Evolutionary conservation across 2,888 invertebrate species (phyloP).

Genomic region (Elysia crispata): DNA sequence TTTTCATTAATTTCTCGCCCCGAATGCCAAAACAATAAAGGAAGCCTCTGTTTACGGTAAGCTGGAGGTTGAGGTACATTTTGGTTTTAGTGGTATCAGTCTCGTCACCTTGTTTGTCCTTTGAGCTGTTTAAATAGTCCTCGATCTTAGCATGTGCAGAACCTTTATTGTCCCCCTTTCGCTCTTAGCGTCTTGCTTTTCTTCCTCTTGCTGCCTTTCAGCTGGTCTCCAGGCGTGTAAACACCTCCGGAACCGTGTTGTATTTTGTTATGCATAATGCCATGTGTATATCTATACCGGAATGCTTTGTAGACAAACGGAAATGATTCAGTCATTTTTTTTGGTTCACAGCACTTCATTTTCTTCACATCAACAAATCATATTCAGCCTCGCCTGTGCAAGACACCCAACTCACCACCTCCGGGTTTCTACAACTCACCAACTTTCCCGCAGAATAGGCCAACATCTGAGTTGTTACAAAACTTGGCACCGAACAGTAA

Average conservation of each 20-base stretch:
- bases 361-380: too few relatives aligned
- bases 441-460: too few relatives aligned
- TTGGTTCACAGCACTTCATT: too few relatives aligned
- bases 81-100: slow-evolving; percentile 41
- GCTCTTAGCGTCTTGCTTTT: not conserved
- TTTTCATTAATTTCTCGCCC: slow-evolving; percentile 38
- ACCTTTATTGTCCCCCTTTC: not conserved
- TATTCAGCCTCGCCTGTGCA: too few relatives aligned
- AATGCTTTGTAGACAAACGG: too few relatives aligned
- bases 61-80: slow-evolving; percentile 20
- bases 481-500: too few relatives aligned
- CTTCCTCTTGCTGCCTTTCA: not conserved
- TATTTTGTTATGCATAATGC: too few relatives aligned
- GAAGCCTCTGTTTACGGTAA: slow-evolving; percentile 40
- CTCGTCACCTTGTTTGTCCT: slow-evolving; percentile 25
- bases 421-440: too few relatives aligned
- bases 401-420: too few relatives aligned
- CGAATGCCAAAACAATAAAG: slow-evolving; percentile 48
- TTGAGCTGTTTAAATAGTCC: slow-evolving; percentile 39
- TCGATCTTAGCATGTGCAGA: slow-evolving; percentile 18
- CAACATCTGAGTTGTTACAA: too few relatives aligned
- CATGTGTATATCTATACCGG: too few relatives aligned
- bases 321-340: too few relatives aligned
- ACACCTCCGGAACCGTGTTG: not conserved
- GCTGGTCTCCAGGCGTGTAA: slow-evolving; percentile 13